Base-by-base conservation (phyloP, 2,888 invertebrate genomes). In the Rotaria macrura region DNA sequence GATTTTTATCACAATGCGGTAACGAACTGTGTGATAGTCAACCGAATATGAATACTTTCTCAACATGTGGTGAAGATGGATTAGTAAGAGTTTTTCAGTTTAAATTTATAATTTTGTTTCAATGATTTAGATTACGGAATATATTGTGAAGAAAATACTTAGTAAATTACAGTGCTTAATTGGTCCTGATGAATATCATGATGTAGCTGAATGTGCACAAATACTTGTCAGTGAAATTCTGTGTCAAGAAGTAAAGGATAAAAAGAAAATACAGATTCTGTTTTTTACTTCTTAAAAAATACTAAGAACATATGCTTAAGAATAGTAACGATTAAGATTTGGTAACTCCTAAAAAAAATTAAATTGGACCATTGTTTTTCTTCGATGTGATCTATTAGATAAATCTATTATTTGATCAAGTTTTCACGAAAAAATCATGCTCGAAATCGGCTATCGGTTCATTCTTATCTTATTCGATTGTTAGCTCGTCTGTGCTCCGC, bases 141-240 rank as follows among this genome's bases (percentile, higher is more conserved):
- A 43, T 79, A 43, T 79, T 25, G 79, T 43, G 0, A 79, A 79
- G n/a, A 40, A 43, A 43, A 79, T 79, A 14, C 25, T 79, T 7
- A 14, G 43, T 43, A 79, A 43, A 79, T 43, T 79, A 43, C 79
- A 79, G 43, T 40, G 17, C 43, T 43, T 79, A 25, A 79, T 79
- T n/a, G 10, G n/a, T 79, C 43, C 40, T 1, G 25, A n/a, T n/a
- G 79, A 79, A 43, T 43, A n/a, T 79, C 43, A 43, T 43, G 79
- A 79, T 43, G 79, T 79, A n/a, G n/a, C 7, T 23, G 43, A 43
- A 79, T 79, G 79, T 43, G 79, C 79, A 25, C 79, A 79, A 79
- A 43, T 79, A 12, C 79, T 79, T 79, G 43, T 43, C 25, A n/a
- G 43, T n/a, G 79, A 43, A 40, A 79, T 79, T 79, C 43, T 79